Percentiles rank a stretch among this genome's conserved stretches.
These are phyloP conservation scores for Penaeus monodon DNA, from an alignment of 2,888 invertebrate species.

Conservation along the genomic window DNA sequence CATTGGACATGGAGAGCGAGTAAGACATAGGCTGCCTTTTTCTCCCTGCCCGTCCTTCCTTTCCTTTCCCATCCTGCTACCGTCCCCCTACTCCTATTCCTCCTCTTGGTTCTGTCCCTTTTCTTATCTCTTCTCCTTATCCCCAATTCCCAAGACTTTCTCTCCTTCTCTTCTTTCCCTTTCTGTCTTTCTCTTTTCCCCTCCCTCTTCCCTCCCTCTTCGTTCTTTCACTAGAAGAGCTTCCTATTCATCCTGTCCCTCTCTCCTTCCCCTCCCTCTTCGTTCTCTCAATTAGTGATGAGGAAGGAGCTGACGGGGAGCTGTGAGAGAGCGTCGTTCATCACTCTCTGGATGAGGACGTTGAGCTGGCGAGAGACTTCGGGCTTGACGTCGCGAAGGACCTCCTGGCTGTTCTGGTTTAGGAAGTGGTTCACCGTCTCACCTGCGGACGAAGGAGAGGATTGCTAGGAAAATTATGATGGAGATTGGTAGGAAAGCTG, in stretches of 20 bases:
- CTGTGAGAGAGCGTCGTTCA: slow-evolving; percentile 47
- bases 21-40: not conserved
- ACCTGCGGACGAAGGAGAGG: slow-evolving; percentile 26
- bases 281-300: not conserved
- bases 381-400: slow-evolving; percentile 55
- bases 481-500: no score
- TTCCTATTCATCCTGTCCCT: no score
- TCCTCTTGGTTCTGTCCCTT: not conserved
- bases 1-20: no score
- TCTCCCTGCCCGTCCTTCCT: not conserved
- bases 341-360: slow-evolving; percentile 39
- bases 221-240: not conserved
- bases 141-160: not conserved
- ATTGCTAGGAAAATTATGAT: no score
- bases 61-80: not conserved
- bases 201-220: not conserved
- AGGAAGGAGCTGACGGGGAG: slow-evolving; percentile 40
- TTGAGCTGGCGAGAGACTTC: slow-evolving; percentile 36
- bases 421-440: slow-evolving; percentile 59
- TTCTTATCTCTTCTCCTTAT: not conserved
- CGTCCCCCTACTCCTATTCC: not conserved
- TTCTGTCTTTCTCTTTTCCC: not conserved
- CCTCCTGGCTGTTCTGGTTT: slow-evolving; percentile 56
- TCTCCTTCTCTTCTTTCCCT: not conserved
- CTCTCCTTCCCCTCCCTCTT: not conserved